Evolutionary conservation across 2,888 invertebrate genomes (phyloP).

Genomic region (Drepanosiphum platanoidis): DNA sequence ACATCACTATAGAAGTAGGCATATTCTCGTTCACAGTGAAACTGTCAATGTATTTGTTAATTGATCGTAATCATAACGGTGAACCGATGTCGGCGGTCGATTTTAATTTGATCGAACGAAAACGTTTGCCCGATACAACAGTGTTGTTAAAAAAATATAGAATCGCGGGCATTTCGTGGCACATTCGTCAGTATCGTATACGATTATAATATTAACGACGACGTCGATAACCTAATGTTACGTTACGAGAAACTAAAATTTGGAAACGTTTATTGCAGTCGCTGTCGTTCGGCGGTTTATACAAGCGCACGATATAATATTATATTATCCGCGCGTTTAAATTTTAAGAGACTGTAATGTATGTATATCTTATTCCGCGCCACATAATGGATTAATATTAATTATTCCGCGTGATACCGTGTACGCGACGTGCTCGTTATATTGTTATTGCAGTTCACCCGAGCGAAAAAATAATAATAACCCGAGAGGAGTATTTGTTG

Average conservation of each 20-base stretch:
- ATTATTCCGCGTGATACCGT: background rate
- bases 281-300: background rate
- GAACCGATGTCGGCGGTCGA: background rate
- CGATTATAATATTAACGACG: background rate
- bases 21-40: background rate
- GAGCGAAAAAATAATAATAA: background rate
- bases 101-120: background rate
- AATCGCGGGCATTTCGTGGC: background rate
- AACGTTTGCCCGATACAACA: background rate
- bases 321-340: background rate
- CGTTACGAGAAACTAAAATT: too few species aligned
- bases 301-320: background rate
- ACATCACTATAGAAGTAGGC: background rate
- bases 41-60: background rate
- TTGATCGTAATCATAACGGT: background rate
- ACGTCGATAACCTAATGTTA: too few species aligned
- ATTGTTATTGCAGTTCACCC: background rate
- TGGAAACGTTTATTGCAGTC: background rate
- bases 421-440: too few species aligned
- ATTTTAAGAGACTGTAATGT: background rate
- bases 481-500: conserved; percentile 4
- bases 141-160: background rate
- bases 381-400: background rate
- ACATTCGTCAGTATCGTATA: background rate
- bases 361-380: background rate